Evolutionary conservation across 2,888 invertebrate species (phyloP), one percentile per base, ranked within the genome.

Genomic region (Eristalis pertinax): DNA sequence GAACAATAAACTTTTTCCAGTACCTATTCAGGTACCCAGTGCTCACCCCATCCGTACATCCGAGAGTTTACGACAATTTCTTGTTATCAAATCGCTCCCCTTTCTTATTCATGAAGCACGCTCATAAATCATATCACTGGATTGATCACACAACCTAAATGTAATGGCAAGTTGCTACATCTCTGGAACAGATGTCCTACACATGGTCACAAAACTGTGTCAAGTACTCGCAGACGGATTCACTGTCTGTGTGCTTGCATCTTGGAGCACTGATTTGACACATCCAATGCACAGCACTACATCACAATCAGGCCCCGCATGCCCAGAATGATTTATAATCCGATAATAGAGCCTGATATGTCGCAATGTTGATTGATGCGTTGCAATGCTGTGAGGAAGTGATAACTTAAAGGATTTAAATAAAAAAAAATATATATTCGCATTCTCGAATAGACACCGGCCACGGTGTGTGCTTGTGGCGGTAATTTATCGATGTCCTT

Each of bases 401-500:
- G 87, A 83, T 84, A 87, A 84, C 76, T 87, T 87, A 84, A 87
- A 87, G 83, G 83, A 84, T 87, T 84, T 76, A 29, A 56, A 84
- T 63, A 87, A 87, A 84, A 76, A 84, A 26, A 26, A 26, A 26
- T 2, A 26, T n/a, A n/a, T 75, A 79, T 68, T 76, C 69, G 24
- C 75, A 80, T 87, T 72, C 72, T 56, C 79, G 79, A 84, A 73
- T 69, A 80, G 72, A 84, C 79, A 87, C 75, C 62, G 50, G 79
- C 65, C 78, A 56, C 56, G 72, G 70, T 83, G 50, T n/a, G 43
- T 64, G 72, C 75, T 76, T 81, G 81, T 69, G 63, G 76, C 68
- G 79, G 87, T 87, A 87, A 87, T 87, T 87, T 87, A 87, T 87
- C 69, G 87, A 84, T 87, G 87, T 84, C 87, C 84, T 87, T 70